Base-by-base conservation (phyloP, 2,797 vertebrate species). In the Brotula barbata region DNA sequence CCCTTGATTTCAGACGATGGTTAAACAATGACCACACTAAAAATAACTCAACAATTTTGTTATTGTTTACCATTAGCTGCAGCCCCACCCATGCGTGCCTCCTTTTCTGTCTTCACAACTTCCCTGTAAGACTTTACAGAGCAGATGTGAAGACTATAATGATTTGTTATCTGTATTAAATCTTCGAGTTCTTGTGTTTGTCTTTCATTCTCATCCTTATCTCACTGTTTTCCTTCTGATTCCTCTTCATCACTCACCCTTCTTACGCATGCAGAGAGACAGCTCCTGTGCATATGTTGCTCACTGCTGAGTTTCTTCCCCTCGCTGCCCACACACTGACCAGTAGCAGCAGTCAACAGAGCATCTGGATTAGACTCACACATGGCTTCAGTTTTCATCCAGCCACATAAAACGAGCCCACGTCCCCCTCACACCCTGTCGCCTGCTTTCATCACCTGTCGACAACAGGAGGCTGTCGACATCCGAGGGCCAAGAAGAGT, bases 341-440 rank as follows among this genome's bases (percentile, higher is more conserved):
- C 71, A 43, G 15, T 49, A 7, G 36, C 41, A 33, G 10, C 66
- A 52, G 51, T 73, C 2, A 1, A 33, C 36, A 31, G 57, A 36
- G 44, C 72, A 65, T 77, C 74, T 64, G 75, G 59, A 74, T 62
- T 14, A 36, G 31, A 58, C 46, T 67, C 12, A 42, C 61, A 63
- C 34, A 3, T 16, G 59, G 37, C 68, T 67, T 44, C 37, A 50
- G 51, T 23, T 45, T 4, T 63, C 50, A 34, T 64, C 22, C 40
- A 39, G 52, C 56, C 23, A 37, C 49, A 52, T 50, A 59, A 72
- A 69, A 64, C 49, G 19, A 74, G 56, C 57, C 15, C 3, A 75
- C 56, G 68, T 80, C 71, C 43, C 64, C 65, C 46, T 80, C 62
- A 56, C 61, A 64, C 69, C 62, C 65, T n/a, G 47, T 41, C 11